Evolutionary conservation across 2,888 invertebrate species (phyloP), one percentile per base, ranked within the genome.

Genomic region (Dendrolimus houi): DNA sequence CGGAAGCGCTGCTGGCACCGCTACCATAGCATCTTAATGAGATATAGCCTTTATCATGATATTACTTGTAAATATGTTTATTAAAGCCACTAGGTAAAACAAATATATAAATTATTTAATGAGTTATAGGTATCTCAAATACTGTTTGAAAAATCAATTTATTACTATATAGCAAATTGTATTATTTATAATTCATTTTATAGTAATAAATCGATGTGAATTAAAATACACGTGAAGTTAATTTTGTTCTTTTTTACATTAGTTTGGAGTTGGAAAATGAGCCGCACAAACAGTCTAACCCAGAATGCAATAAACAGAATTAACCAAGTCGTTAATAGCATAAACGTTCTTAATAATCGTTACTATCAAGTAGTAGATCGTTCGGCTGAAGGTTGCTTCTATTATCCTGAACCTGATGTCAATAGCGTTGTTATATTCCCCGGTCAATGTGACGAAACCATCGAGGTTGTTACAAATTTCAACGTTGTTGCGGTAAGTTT

Each of bases 241-340:
- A 29, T 29, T 29, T 29, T 29, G 6, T 29, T 29, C 3, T 29
- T 29, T 29, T 29, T 29, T 29, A 29, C 6, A 29, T 10, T 53
- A 84, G 83, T 83, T 2, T 79, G 69, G 69, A 79, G 79, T 56
- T 83, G 83, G 83, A 82, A 79, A 56, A 63, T 84, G 8, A 79
- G 81, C 59, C 72, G 82, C 12, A 61, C 64, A 2, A 65, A 66
- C 42, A 62, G 69, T 12, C 58, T 81, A 9, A 65, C 69, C 8
- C 40, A 56, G 7, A 47, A 55, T 1, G 77, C 77, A 13, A 61
- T 53, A 7, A 54, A 56, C 3, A 66, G 65, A 47, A 77, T 83
- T 13, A 68, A 76, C 41, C 58, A 60, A 52, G 60, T 72, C 3
- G 64, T 81, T 0, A 56, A 64, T 8, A 57, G 42, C 1, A 65